These are phyloP conservation scores for Taurulus bubalis DNA, from an alignment of 2,113 vertebrate species.

Conservation along the genomic window DNA sequence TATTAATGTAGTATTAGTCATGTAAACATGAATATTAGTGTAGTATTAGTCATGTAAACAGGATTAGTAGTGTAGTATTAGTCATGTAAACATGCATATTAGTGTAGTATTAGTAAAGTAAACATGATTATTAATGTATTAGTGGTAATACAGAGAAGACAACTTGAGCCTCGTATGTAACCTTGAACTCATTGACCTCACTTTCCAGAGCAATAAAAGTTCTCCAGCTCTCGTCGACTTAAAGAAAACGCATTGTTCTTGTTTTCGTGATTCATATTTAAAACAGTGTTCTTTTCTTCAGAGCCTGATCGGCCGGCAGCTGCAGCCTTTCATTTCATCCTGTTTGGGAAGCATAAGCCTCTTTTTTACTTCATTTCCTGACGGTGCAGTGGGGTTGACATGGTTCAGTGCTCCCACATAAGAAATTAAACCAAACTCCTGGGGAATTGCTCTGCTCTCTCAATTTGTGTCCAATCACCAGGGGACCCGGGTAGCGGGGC, in stretches of 20 bases:
- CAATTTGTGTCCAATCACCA: conserved; percentile 53
- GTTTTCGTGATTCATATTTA: conserved; percentile 3
- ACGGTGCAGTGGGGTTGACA: conserved; percentile 49
- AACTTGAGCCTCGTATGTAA: no score
- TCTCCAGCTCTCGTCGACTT: background rate
- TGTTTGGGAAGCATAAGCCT: conserved; percentile 52
- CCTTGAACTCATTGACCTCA: background rate
- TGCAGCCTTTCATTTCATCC: conserved; percentile 26
- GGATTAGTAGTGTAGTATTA: no score
- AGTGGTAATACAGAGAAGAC: no score
- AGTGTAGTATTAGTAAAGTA: no score
- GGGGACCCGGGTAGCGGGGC: conserved; percentile 50
- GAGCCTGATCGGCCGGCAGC: background rate
- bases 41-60: no score
- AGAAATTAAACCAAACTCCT: conserved; percentile 73
- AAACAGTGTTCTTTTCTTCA: background rate
- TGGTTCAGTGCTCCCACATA: conserved; percentile 53
- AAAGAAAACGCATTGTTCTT: background rate
- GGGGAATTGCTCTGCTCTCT: conserved; percentile 66
- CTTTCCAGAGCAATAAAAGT: background rate
- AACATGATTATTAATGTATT: no score
- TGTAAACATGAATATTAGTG: no score
- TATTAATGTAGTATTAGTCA: no score
- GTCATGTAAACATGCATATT: no score
- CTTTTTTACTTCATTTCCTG: conserved; percentile 55